phyloP scores from a whole-genome alignment of 1,140 invertebrate genomes.

The Manduca sexta region DNA sequence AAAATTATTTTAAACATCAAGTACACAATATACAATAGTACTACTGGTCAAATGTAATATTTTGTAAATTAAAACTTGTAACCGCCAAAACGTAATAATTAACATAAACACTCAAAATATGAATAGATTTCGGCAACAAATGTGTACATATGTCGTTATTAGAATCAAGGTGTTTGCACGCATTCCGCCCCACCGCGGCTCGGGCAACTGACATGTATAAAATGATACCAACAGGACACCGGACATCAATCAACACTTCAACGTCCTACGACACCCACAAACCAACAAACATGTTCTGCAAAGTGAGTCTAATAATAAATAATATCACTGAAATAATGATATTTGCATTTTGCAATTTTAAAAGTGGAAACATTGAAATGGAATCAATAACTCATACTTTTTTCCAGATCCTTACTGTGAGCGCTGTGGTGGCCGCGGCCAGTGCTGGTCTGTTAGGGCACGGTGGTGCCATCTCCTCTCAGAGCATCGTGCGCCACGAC shows the following conservation, averaged over 20 bases:
- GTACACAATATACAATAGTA: too few species aligned
- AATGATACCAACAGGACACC: neutral
- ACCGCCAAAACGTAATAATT: too few species aligned
- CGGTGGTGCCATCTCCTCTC: conserved; percentile 45
- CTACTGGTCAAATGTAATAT: too few species aligned
- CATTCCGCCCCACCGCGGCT: conserved; percentile 18
- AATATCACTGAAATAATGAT: neutral
- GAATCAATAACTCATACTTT: too few species aligned
- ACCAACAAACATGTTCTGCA: conserved; percentile 8
- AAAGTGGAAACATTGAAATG: too few species aligned
- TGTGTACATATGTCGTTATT: conserved; percentile 7
- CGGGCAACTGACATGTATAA: neutral
- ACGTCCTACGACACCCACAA: conserved; percentile 2
- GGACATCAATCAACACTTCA: conserved; percentile 11
- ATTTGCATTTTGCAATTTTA: too few species aligned
- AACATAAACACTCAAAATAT: too few species aligned
- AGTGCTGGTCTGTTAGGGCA: conserved; percentile 33
- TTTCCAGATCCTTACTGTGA: conserved; percentile 43
- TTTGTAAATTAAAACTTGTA: too few species aligned
- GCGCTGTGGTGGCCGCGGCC: conserved; percentile 33
- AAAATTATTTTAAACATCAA: too few species aligned
- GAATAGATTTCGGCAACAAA: too few species aligned
- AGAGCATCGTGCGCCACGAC: conserved; percentile 52
- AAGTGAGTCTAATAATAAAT: conserved; percentile 2
- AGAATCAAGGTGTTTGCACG: conserved; percentile 13